Evolutionary conservation across 2,888 invertebrate species (phyloP), one percentile per base, ranked within the genome.

Genomic region (Alcis repandata): DNA sequence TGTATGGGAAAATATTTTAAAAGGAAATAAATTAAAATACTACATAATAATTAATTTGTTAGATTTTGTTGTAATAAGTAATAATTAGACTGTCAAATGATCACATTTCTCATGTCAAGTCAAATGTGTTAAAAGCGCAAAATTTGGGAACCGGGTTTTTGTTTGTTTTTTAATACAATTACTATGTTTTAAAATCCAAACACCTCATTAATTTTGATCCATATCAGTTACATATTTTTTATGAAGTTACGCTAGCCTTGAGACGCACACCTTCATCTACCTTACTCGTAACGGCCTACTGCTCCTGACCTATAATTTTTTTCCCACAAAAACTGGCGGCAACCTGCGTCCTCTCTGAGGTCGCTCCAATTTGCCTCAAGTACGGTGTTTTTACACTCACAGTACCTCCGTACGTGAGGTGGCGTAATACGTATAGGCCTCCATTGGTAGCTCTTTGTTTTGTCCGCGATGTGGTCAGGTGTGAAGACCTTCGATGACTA

Each of bases 301-400:
- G 52, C 57, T 66, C 65, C 32, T 9, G 45, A 22, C 56, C 56
- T 57, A 56, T 40, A 17, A 40, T 45, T 8, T 45, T 61, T 68
- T 72, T 72, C 72, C 66, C 72, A 72, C 72, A 70, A 72, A 72
- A 72, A 72, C 40, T 58, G 61, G 43, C 38, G n/a, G 45, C 48
- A 45, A 56, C 58, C 51, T 46, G 22, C 52, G 64, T 60, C 59
- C 65, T 46, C 58, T 19, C 32, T 56, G 27, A 72, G 72, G 72
- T 64, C 72, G 72, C 72, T 69, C 72, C 65, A 65, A 66, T 72
- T 72, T 61, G 52, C 54, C 68, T 64, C 69, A 72, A 72, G 72
- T 66, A 70, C 70, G 60, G 45, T 63, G 69, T 70, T 70, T 72
- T 70, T 62, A 63, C 72, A 66, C 63, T 51, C 45, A 2, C 20